Base-by-base conservation (phyloP, 1,140 invertebrate species). In the Drosophila serrata region DNA sequence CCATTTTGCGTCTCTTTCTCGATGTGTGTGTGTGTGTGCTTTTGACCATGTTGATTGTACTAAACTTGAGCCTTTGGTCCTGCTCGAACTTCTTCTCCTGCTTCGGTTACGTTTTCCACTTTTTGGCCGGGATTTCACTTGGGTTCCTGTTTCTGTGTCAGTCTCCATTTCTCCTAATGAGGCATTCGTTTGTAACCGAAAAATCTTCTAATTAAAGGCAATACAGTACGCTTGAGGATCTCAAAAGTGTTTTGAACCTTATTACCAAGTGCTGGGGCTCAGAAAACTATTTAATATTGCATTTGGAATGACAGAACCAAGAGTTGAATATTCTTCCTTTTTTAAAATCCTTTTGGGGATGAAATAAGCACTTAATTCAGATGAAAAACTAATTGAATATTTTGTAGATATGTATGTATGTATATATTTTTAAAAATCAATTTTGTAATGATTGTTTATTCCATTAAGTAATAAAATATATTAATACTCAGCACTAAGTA, bases 181-280 rank as follows among this genome's bases (percentile, higher is more conserved):
- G 69, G 43, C 51, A 58, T 68, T 68, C 65, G 61, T 68, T 68
- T 55, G 45, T 27, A 19, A 11, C 45, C 31, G 22, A 17, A 55
- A 65, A 72, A 40, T 72, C 22, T 37, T 49, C 33, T 59, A 72
- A 72, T 72, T 70, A 70, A 68, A 56, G 67, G 31, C 67, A 46
- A 37, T 39, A n/a, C 19, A 4, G n/a, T 1, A 37, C 6, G 6
- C 12, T 24, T 24, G 13, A 29, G 11, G 6, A 15, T 11, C n/a
- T 39, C 3, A n/a, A 39, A 62, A 35, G 13, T 37, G 17, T 22
- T 35, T 15, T 15, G 17, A 1, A 35, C 6, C 12, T 53, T 53
- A 53, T 53, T 22, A 22, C 13, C 19, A 53, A 22, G 15, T 29
- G 15, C n/a, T n/a, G n/a, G n/a, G n/a, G 24, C 24, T 24, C 24